These are phyloP conservation scores for Asteroscopus sphinx DNA, from an alignment of 2,888 invertebrate species.

Conservation along the genomic window DNA sequence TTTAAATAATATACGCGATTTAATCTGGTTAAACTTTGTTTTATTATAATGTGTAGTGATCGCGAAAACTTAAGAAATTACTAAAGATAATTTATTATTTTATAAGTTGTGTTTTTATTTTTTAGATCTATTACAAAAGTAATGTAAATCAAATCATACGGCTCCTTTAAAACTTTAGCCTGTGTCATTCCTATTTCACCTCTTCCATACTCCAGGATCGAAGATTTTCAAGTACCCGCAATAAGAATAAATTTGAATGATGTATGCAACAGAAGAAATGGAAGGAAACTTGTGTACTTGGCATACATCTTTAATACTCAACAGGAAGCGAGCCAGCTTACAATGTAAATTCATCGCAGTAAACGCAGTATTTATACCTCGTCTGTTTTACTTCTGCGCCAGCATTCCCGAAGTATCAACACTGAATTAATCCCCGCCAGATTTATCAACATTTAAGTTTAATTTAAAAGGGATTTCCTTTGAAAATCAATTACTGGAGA, in stretches of 20 bases:
- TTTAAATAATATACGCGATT: too few relatives aligned
- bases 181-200: too few relatives aligned
- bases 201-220: too few relatives aligned
- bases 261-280: slow-evolving; percentile 1
- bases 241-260: neutral
- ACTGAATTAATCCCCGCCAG: slow-evolving; percentile 48
- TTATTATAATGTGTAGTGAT: too few relatives aligned
- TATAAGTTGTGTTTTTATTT: too few relatives aligned
- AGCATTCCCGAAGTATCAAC: slow-evolving; percentile 38
- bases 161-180: too few relatives aligned
- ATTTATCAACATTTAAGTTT: slow-evolving; percentile 51
- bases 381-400: slow-evolving; percentile 27
- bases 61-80: too few relatives aligned
- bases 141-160: too few relatives aligned
- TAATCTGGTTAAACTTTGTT: too few relatives aligned
- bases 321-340: slow-evolving; percentile 17
- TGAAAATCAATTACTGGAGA: slow-evolving; percentile 62
- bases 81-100: too few relatives aligned
- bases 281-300: slow-evolving; percentile 20
- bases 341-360: slow-evolving; percentile 49
- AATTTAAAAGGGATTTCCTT: slow-evolving; percentile 59
- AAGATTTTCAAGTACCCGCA: too few relatives aligned
- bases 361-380: slow-evolving; percentile 43
- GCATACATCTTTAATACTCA: slow-evolving; percentile 23
- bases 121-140: too few relatives aligned